Base-by-base conservation (phyloP, 2,113 vertebrate genomes). In the Sclerurus mexicanus region DNA sequence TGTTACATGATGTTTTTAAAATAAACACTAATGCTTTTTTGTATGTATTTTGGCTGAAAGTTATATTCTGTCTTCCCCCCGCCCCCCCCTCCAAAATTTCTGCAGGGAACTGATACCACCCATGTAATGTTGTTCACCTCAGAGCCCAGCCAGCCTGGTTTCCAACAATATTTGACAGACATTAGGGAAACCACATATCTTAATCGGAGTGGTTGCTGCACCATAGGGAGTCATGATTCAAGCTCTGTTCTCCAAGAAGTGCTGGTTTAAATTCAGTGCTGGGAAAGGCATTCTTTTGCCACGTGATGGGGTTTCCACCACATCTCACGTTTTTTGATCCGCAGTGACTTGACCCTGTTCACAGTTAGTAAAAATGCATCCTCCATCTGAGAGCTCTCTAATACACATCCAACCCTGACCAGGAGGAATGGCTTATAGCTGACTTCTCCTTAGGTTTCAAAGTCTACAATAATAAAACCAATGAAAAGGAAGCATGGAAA, bases 1-100 rank as follows among this genome's bases (percentile, higher is more conserved):
- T 89, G 95, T 86, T 85, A 88, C 76, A 68, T 69, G 86, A 92
- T 92, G 85, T 93, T 97, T 96, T 96, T 42, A 96, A 96, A 95
- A 93, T 95, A 95, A 93, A 96, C 79, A 84, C 62, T 72, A 87
- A 93, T 82, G 90, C 81, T 74, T 96, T 95, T 81, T 73, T 31
- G 72, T 78, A 96, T 73, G 75, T 80, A 87, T 86, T 91, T 90
- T 92, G 94, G 93, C 90, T 81, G 76, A 86, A 93, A 86, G 90
- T 86, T 87, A 80, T 85, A 92, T 93, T 97, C 90, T 96, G 78
- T 72, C 85, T 95, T 85, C 24, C 37, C 60, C 31, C 4, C 24
- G 24, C 39, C 27, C 30, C 33, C 30, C 25, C 64, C 21, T n/a
- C n/a, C n/a, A n/a, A 14, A 9, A 4, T 81, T 94, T 88, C 94